Evolutionary conservation across 2,888 invertebrate genomes (phyloP).

Genomic region (Onchidella celtica): DNA sequence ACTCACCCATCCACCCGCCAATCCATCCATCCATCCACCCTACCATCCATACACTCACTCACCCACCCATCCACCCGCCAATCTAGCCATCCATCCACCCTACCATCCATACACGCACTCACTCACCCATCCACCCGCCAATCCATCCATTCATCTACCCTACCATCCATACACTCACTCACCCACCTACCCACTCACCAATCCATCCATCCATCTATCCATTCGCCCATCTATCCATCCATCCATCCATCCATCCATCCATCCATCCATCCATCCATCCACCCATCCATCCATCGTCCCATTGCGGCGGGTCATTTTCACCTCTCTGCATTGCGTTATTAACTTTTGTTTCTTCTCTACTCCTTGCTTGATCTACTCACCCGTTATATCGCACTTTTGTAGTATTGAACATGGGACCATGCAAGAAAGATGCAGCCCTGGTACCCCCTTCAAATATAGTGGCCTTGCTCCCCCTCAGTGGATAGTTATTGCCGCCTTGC

Average conservation of each 20-base stretch:
- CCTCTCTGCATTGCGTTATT: background rate
- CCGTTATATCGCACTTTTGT: conserved; percentile 31
- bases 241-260: background rate
- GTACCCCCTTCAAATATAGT: conserved; percentile 40
- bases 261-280: background rate
- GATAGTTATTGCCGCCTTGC: conserved; percentile 21
- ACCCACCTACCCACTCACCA: too few species aligned
- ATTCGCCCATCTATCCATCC: too few species aligned
- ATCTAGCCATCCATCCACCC: too few species aligned
- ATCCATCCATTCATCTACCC: too few species aligned
- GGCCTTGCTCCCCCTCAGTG: conserved; percentile 25
- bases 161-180: too few species aligned
- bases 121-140: background rate
- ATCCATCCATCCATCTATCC: too few species aligned
- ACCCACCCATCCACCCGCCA: too few species aligned
- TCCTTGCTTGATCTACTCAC: conserved; percentile 1
- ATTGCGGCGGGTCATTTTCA: background rate
- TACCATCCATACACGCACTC: background rate
- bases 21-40: too few species aligned
- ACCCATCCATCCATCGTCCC: too few species aligned
- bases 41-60: too few species aligned
- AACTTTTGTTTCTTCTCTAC: background rate
- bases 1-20: too few species aligned
- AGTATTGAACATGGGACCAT: background rate
- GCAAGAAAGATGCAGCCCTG: conserved; percentile 18